These are phyloP conservation scores for Homarus gammarus DNA, from an alignment of 2,888 invertebrate genomes.

Conservation along the genomic window DNA sequence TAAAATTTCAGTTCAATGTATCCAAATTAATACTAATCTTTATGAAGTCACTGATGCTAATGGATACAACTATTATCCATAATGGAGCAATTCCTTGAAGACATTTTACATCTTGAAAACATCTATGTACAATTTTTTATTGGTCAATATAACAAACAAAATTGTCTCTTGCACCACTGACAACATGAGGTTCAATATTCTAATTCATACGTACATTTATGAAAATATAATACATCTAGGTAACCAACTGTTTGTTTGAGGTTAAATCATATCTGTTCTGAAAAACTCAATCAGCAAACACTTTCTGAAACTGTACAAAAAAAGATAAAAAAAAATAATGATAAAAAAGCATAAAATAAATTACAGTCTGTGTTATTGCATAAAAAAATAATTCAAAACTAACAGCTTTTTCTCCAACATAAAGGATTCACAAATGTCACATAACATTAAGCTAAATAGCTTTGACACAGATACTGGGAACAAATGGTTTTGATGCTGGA, in stretches of 20 bases:
- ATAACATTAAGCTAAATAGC: conserved; percentile 21
- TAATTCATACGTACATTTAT: neutral
- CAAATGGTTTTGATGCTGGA: conserved; percentile 38
- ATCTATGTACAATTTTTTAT: neutral
- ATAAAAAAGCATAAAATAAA: too few relatives aligned
- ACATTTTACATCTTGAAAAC: conserved; percentile 7
- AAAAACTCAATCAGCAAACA: neutral
- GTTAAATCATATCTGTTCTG: too few relatives aligned
- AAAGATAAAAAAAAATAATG: neutral
- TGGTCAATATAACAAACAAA: neutral
- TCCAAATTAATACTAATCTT: neutral
- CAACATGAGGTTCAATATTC: neutral
- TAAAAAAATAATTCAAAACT: too few relatives aligned
- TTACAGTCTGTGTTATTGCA: neutral
- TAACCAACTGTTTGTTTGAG: too few relatives aligned
- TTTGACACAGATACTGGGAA: conserved; percentile 17
- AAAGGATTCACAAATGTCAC: neutral
- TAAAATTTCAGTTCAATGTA: neutral
- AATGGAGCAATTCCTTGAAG: neutral
- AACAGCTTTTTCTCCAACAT: too few relatives aligned
- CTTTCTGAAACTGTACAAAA: neutral
- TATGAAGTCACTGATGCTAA: neutral
- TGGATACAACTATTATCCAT: conserved; percentile 1
- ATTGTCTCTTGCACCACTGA: neutral
- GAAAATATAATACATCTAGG: neutral